These are phyloP conservation scores for Tupaia tana DNA, from an alignment of 2,113 vertebrate species.

Conservation along the genomic window DNA sequence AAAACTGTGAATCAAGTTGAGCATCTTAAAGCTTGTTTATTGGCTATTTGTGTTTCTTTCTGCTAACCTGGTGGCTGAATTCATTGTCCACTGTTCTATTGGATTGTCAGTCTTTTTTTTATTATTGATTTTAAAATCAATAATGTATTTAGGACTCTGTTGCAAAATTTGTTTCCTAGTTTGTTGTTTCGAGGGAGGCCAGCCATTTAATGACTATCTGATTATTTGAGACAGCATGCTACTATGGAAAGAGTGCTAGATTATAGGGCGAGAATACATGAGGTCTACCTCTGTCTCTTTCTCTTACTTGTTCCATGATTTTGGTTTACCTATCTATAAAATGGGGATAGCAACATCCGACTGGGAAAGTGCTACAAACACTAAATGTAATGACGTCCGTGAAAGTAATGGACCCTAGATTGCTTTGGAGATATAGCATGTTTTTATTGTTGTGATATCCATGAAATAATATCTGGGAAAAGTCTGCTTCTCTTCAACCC, in stretches of 20 bases:
- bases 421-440: background rate
- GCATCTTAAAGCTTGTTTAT: constrained; percentile 47
- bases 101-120: constrained; percentile 54
- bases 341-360: background rate
- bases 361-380: background rate
- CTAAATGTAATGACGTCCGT: background rate
- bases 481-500: background rate
- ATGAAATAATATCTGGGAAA: background rate
- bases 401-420: background rate
- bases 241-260: background rate
- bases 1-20: constrained; percentile 35
- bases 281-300: background rate
- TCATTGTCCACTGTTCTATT: constrained; percentile 58
- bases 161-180: constrained; percentile 59
- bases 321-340: background rate
- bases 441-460: background rate
- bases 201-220: constrained; percentile 51
- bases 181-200: constrained; percentile 66
- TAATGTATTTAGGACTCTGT: constrained; percentile 57
- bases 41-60: constrained; percentile 49
- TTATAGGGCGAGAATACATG: background rate
- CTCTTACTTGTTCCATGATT: background rate
- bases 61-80: constrained; percentile 48
- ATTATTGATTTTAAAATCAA: constrained; percentile 72
- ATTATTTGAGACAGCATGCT: background rate